A percentile compares a stretch with the other conserved stretches of the same genome.
These are phyloP conservation scores for Sialia sialis DNA, from an alignment of 2,113 vertebrate species.

Conservation along the genomic window DNA sequence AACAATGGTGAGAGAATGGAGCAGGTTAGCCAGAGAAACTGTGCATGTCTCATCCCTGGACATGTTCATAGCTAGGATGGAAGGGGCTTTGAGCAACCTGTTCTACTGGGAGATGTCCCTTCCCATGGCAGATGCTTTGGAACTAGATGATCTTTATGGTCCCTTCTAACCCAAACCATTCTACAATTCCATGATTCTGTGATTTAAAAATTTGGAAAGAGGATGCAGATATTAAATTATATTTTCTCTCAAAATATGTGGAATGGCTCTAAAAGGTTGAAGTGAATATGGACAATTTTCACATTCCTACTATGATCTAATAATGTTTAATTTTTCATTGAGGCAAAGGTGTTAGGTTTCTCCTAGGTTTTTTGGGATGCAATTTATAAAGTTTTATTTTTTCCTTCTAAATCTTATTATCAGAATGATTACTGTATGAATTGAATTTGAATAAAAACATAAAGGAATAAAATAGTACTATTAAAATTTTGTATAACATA, in stretches of 20 bases:
- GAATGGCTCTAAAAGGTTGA: not conserved
- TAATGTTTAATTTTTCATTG: not conserved
- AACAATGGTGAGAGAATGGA: not conserved
- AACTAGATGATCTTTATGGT: not conserved
- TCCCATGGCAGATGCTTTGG: not conserved
- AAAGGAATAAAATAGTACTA: not conserved
- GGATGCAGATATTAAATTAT: not conserved
- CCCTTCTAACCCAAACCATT: not conserved
- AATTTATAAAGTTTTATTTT: not conserved
- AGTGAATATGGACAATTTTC: not conserved
- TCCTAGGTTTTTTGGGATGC: not conserved
- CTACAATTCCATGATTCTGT: not conserved
- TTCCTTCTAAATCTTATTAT: not conserved
- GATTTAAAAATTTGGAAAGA: not conserved
- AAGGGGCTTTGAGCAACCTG: not conserved
- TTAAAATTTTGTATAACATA: not conserved
- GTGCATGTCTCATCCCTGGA: not conserved
- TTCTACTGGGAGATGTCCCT: not conserved
- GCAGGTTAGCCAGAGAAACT: not conserved
- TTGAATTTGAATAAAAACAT: not conserved
- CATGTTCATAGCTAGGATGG: not conserved
- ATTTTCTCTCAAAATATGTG: not conserved
- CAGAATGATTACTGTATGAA: not conserved
- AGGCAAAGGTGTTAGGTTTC: not conserved
- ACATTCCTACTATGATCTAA: not conserved